Evolutionary conservation across 2,888 invertebrate species (phyloP).

Genomic region (Drosophila greeni): DNA sequence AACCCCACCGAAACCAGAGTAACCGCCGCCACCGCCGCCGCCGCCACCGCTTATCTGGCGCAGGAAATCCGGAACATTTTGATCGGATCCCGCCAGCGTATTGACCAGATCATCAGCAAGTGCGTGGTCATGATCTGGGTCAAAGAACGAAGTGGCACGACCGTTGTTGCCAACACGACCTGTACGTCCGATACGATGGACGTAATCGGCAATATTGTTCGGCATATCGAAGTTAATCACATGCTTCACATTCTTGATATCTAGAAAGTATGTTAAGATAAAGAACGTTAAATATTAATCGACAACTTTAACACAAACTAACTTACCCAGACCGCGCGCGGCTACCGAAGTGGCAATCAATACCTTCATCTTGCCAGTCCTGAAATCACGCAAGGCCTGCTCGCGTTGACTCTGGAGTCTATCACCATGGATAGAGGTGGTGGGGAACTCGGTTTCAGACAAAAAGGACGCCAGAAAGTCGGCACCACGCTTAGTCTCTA

Average conservation of each 20-base stretch:
- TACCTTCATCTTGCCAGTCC: constrained; percentile 86
- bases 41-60: constrained; percentile 76
- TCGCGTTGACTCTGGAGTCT: constrained; percentile 97
- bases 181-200: constrained; percentile 96
- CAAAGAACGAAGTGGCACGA: constrained; percentile 91
- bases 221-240: constrained; percentile 97
- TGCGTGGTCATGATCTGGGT: constrained; percentile 82
- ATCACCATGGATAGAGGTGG: constrained; percentile 99
- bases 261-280: constrained; percentile 77
- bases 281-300: not conserved
- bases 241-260: constrained; percentile 91
- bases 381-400: constrained; percentile 94
- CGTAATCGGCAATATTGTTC: constrained; percentile 93
- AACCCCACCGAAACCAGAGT: constrained; percentile 84
- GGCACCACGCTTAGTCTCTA: constrained; percentile 92
- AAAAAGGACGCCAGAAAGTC: constrained; percentile 92
- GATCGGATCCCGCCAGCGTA: constrained; percentile 87
- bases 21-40: constrained; percentile 61
- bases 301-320: not conserved
- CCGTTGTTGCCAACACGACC: constrained; percentile 95
- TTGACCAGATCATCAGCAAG: constrained; percentile 83
- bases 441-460: constrained; percentile 89
- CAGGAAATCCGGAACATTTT: constrained; percentile 89
- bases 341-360: constrained; percentile 97
- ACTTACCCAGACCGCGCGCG: constrained; percentile 90